phyloP scores from a whole-genome alignment of 2,888 invertebrate species.

The Synanthedon formicaeformis region DNA sequence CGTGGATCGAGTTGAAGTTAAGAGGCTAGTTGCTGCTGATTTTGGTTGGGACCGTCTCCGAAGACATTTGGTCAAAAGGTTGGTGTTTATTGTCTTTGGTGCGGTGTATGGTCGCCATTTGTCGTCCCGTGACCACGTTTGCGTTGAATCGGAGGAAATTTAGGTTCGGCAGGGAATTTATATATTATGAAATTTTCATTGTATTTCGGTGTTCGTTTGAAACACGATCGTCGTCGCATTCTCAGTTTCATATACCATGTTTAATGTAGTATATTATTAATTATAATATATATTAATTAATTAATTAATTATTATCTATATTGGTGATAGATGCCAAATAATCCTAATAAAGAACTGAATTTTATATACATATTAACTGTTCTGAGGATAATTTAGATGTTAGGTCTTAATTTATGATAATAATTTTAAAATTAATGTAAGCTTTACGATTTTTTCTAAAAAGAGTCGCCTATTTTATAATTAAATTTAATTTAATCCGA shows the following conservation, averaged over 20 bases:
- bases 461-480: constrained; percentile 28
- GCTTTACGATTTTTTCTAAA: constrained; percentile 13
- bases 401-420: constrained; percentile 54
- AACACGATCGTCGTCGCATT: constrained; percentile 55
- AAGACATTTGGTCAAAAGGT: background rate
- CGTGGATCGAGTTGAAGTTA: background rate
- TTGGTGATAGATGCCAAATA: constrained; percentile 70
- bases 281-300: too few relatives aligned
- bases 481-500: constrained; percentile 10
- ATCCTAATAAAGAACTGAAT: constrained; percentile 71
- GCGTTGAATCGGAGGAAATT: constrained; percentile 53
- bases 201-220: constrained; percentile 40
- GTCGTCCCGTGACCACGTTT: constrained; percentile 14
- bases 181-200: constrained; percentile 10
- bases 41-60: background rate
- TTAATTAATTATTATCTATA: constrained; percentile 24
- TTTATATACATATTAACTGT: constrained; percentile 68
- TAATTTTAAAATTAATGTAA: constrained; percentile 16
- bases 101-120: background rate
- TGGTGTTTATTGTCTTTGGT: background rate
- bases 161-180: constrained; percentile 62
- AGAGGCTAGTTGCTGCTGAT: background rate
- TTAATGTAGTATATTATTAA: constrained; percentile 41
- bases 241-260: constrained; percentile 64
- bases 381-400: constrained; percentile 65